Conservation (phyloP, 1,140 invertebrate genomes). For the Mactra quadrangularis region DNA sequence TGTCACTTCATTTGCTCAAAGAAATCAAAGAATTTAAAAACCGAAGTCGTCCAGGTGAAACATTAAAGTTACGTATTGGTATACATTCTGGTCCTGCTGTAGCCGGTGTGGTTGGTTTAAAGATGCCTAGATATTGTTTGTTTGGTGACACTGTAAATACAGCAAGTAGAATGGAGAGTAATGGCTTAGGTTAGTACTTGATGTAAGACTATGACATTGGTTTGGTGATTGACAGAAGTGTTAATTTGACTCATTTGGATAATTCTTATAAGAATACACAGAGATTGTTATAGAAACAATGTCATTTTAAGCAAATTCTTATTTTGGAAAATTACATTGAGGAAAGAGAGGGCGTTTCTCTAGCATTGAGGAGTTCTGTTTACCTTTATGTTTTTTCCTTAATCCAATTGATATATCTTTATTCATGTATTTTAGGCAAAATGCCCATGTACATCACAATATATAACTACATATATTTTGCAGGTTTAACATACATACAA, state of each 20-base stretch:
- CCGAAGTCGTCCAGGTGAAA: conserved; percentile 91
- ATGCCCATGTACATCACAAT: too few species aligned
- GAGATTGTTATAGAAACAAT: too few species aligned
- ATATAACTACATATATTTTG: too few species aligned
- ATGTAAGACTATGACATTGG: too few species aligned
- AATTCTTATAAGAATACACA: neutral
- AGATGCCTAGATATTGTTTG: conserved; percentile 82
- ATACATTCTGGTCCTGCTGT: conserved; percentile 89
- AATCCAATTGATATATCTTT: too few species aligned
- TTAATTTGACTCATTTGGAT: neutral
- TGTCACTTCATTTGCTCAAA: conserved; percentile 94
- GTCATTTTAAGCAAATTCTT: neutral
- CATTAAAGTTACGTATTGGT: conserved; percentile 95
- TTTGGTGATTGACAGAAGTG: neutral
- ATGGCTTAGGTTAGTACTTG: conserved; percentile 73
- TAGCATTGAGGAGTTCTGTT: too few species aligned
- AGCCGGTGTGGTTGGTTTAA: conserved; percentile 87
- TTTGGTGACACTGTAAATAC: conserved; percentile 83
- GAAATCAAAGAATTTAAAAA: conserved; percentile 94
- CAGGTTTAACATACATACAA: too few species aligned
- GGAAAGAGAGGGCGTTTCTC: too few species aligned
- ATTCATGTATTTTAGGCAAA: too few species aligned
- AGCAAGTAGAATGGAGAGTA: conserved; percentile 82
- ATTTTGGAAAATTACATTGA: neutral
- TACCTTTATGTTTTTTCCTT: too few species aligned